Conservation (phyloP, 1,140 invertebrate genomes). For the Hycleus phaleratus region DNA sequence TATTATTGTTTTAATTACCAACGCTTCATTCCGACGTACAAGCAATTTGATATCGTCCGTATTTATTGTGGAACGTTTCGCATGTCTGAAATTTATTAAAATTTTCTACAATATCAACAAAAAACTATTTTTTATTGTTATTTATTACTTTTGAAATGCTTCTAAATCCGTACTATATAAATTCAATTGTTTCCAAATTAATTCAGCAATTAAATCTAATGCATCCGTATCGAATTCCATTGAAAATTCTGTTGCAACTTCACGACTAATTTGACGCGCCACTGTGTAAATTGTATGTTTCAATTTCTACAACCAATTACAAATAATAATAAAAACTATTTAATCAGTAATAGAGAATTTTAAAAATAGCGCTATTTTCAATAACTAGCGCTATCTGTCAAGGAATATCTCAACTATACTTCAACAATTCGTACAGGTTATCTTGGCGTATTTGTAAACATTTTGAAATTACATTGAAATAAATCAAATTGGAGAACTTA, state of each 20-base stretch:
- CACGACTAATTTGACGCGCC: constrained; percentile 41
- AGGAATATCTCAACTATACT: too few species aligned
- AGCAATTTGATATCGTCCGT: constrained; percentile 48
- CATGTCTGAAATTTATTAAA: constrained; percentile 42
- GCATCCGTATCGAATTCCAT: constrained; percentile 41
- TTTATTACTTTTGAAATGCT: constrained; percentile 47
- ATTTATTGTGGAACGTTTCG: constrained; percentile 46
- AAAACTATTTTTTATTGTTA: not conserved
- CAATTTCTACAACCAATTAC: constrained; percentile 42
- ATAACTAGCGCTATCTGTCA: too few species aligned
- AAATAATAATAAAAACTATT: not conserved
- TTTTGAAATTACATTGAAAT: too few species aligned
- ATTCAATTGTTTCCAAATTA: constrained; percentile 44
- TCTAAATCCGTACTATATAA: constrained; percentile 47
- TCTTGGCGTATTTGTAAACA: too few species aligned
- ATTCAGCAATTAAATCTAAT: constrained; percentile 45
- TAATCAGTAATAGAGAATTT: not conserved
- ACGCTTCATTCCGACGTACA: constrained; percentile 44
- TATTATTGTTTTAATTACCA: constrained; percentile 39
- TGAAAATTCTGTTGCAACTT: constrained; percentile 42
- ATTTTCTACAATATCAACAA: not conserved
- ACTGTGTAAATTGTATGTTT: constrained; percentile 43
- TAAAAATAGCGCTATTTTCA: too few species aligned
- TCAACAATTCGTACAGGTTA: too few species aligned
- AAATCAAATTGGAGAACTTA: too few species aligned